phyloP scores from a whole-genome alignment of 2,113 vertebrate species.

The Nesogale talazaci region DNA sequence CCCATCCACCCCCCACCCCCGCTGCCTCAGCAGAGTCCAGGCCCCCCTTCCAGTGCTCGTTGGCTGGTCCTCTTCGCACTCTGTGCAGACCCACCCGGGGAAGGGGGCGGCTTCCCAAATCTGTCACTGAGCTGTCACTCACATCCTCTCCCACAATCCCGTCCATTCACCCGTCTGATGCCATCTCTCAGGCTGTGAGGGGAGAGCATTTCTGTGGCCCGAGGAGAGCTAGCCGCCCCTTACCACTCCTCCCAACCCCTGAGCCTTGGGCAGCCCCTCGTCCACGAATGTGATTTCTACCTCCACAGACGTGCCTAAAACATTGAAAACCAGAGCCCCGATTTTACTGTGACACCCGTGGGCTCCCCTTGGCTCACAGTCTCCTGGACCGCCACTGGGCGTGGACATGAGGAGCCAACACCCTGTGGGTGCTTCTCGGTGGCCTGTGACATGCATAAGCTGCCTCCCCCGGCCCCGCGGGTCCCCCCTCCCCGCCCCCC shows the following conservation, averaged over 20 bases:
- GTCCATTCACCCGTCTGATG: background rate
- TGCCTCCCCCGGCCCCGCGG: no score
- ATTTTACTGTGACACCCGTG: no score
- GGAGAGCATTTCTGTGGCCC: background rate
- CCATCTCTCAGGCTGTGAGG: background rate
- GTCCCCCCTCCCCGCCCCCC: no score
- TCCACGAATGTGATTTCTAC: background rate
- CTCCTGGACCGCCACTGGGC: no score
- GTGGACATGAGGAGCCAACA: no score
- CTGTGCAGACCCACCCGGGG: no score
- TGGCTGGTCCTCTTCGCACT: rapidly evolving
- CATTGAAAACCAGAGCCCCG: no score
- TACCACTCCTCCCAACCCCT: background rate
- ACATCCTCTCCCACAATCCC: background rate
- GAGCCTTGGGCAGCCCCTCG: background rate
- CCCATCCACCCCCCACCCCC: no score
- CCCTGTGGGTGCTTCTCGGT: no score
- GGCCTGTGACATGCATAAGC: no score
- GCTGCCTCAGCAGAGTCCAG: no score
- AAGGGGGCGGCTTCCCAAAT: background rate
- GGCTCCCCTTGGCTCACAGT: no score
- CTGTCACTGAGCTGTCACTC: background rate
- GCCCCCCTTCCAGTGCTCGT: background rate
- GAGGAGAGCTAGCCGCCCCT: background rate
- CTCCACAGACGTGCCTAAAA: background rate